Evolutionary conservation across 2,113 vertebrate genomes (phyloP).

Genomic region (Urocolius indicus): DNA sequence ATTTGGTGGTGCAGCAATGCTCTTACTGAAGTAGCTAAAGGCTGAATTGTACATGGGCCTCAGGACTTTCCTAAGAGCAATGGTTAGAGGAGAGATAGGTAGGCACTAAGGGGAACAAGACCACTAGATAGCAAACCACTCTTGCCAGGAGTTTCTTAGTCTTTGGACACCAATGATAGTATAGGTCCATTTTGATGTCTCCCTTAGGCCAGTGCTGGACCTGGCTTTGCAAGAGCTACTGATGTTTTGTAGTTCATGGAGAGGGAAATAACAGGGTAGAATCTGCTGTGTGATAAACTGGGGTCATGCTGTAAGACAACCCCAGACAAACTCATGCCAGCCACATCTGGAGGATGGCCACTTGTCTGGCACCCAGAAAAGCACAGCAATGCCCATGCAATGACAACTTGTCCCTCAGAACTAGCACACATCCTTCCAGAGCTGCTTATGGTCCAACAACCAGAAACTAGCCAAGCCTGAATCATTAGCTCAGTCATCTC

Average conservation of each 20-base stretch:
- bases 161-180: background rate
- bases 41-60: background rate
- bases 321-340: background rate
- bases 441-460: background rate
- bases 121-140: background rate
- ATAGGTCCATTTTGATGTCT: background rate
- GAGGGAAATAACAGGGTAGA: background rate
- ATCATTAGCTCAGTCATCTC: background rate
- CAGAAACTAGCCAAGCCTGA: background rate
- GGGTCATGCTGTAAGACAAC: background rate
- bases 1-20: rapidly evolving
- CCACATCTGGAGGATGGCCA: background rate
- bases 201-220: background rate
- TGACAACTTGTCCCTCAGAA: slow-evolving; percentile 24
- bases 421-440: background rate
- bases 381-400: background rate
- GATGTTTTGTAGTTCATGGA: background rate
- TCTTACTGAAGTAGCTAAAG: background rate
- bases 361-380: slow-evolving; percentile 30
- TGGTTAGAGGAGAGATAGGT: background rate
- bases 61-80: background rate
- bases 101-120: background rate
- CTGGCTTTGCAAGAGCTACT: background rate
- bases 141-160: background rate
- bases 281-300: background rate